Evolutionary conservation across 2,888 invertebrate species (phyloP), one percentile per base, ranked within the genome.

Genomic region (Drosophila greeni): DNA sequence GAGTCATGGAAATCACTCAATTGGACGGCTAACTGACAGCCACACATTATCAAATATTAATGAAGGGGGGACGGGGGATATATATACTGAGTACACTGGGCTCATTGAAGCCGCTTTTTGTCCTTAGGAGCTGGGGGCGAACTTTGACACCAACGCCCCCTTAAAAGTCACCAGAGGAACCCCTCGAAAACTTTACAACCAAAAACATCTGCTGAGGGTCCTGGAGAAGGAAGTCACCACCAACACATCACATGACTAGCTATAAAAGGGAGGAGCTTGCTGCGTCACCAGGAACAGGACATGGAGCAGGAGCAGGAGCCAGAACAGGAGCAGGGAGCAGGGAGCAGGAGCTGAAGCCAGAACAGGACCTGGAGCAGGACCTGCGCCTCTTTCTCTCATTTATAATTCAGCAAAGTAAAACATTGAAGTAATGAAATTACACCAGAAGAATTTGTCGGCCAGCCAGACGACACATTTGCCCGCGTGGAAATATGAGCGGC

Each of bases 361-460:
- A 68, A 16, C 20, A 40, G 40, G 40, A 45, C 65, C 58, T 42
- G 67, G 58, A 47, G 54, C 67, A 62, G 43, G 43, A 16, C 8
- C 39, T n/a, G n/a, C n/a, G n/a, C n/a, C n/a, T n/a, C n/a, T 39
- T n/a, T 24, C 1, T 14, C 79, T 81, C 80, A 81, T 81, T 81
- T 76, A 81, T 82, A 82, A 81, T 81, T 82, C 80, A 81, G 80
- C 59, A 74, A 81, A 81, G 82, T 81, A 81, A 81, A 81, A 81
- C 80, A 81, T 81, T 82, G 77, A 82, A 81, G 77, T 81, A 81
- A 81, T 81, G 77, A 81, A 81, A 82, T 81, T 81, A 81, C 82
- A 76, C 78, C 76, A 74, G 70, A 81, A 76, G 82, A 79, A 80
- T 81, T 75, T 67, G 64, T 70, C 61, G 74, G 65, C 64, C 72